Evolutionary conservation across 2,888 invertebrate species (phyloP).

Genomic region (Ormyrus nitidulus): DNA sequence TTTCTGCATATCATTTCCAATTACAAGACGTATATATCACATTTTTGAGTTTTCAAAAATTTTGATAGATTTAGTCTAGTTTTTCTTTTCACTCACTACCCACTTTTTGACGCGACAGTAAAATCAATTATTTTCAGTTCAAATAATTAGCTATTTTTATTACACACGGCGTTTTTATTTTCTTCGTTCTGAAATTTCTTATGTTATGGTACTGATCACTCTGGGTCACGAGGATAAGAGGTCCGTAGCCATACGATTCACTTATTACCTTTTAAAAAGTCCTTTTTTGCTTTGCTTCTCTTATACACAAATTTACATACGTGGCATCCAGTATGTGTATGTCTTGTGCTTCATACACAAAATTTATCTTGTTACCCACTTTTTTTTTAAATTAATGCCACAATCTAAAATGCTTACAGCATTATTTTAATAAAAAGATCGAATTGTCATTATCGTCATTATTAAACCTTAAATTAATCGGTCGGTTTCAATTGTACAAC

Average conservation of each 20-base stretch:
- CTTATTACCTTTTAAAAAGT: constrained; percentile 35
- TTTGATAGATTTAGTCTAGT: constrained; percentile 23
- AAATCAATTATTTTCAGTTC: neutral
- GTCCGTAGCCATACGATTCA: constrained; percentile 45
- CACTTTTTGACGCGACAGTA: constrained; percentile 18
- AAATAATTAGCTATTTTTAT: too few species aligned
- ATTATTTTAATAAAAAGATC: constrained; percentile 51
- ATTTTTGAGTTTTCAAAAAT: constrained; percentile 44
- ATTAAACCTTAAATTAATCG: constrained; percentile 54
- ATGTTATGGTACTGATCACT: constrained; percentile 42
- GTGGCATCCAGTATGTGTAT: constrained; percentile 56
- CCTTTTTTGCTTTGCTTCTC: constrained; percentile 44
- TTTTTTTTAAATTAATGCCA: constrained; percentile 38
- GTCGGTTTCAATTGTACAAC: constrained; percentile 54
- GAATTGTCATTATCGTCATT: constrained; percentile 46
- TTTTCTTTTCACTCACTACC: constrained; percentile 27
- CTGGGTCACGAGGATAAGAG: constrained; percentile 41
- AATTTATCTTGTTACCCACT: constrained; percentile 32
- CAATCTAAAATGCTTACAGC: constrained; percentile 44
- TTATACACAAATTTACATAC: constrained; percentile 58
- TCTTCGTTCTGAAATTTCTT: neutral
- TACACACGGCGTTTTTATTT: constrained; percentile 2
- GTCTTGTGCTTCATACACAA: constrained; percentile 40
- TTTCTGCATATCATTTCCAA: constrained; percentile 45
- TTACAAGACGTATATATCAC: constrained; percentile 55